These are phyloP conservation scores for Drosophila imparisetae DNA, from an alignment of 2,888 invertebrate genomes.

Conservation along the genomic window DNA sequence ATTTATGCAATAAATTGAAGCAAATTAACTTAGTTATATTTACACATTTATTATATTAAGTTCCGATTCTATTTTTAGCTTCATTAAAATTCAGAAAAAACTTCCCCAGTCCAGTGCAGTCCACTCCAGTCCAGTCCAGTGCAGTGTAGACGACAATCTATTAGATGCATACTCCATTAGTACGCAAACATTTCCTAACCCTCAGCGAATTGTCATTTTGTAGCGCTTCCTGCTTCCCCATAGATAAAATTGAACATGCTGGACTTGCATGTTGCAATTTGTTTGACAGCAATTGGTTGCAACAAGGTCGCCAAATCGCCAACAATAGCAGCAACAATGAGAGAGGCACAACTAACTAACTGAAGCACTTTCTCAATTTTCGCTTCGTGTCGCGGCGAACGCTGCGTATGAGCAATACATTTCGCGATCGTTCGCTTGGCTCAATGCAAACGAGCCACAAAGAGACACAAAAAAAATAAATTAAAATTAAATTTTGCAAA, in stretches of 20 bases:
- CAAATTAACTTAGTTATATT: not conserved
- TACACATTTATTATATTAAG: not conserved
- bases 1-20: not conserved
- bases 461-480: conserved; percentile 10
- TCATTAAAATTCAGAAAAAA: not conserved
- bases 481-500: conserved; percentile 45
- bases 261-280: conserved; percentile 56
- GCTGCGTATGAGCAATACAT: conserved; percentile 66
- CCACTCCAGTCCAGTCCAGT: not conserved
- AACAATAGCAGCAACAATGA: conserved; percentile 29
- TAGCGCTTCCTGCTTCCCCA: conserved; percentile 71
- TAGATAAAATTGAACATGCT: conserved; percentile 55
- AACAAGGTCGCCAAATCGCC: conserved; percentile 56
- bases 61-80: conserved; percentile 16
- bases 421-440: conserved; percentile 34
- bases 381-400: conserved; percentile 35
- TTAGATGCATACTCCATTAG: conserved; percentile 23
- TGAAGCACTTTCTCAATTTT: conserved; percentile 72
- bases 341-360: conserved; percentile 20
- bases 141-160: not conserved
- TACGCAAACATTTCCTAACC: conserved; percentile 42
- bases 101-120: conserved; percentile 18
- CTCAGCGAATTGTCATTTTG: conserved; percentile 61
- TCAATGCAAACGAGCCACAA: conserved; percentile 61
- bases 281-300: conserved; percentile 50